Percentiles rank a stretch among this genome's conserved stretches.
Conservation (phyloP, 2,888 invertebrate species). For the Caenorhabditis auriculariae region DNA sequence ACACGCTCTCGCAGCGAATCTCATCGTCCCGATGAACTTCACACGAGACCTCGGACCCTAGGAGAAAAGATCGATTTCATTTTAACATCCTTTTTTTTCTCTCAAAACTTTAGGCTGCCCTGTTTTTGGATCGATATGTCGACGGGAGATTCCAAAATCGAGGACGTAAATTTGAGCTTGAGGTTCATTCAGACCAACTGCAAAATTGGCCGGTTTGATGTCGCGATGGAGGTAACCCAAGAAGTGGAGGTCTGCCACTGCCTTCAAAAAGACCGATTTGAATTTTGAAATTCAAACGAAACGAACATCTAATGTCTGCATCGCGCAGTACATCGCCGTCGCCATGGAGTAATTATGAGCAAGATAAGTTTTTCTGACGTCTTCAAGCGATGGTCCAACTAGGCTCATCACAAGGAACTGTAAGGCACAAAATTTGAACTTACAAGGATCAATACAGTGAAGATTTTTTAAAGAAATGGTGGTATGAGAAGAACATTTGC, state of each 20-base stretch:
- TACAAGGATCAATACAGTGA: too few species aligned
- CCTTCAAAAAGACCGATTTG: slow-evolving; percentile 5
- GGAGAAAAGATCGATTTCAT: too few species aligned
- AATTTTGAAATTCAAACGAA: not conserved
- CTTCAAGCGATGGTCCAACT: slow-evolving; percentile 37
- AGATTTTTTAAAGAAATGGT: too few species aligned
- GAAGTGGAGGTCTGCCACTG: slow-evolving; percentile 24
- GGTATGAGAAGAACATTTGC: too few species aligned
- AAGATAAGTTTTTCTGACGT: slow-evolving; percentile 19
- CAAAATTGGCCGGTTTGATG: slow-evolving; percentile 38
- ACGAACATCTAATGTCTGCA: slow-evolving; percentile 23
- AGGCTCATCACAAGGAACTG: slow-evolving; percentile 42
- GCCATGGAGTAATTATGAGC: slow-evolving; percentile 7
- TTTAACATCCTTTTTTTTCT: too few species aligned
- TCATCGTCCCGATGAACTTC: slow-evolving; percentile 15
- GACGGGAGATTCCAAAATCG: slow-evolving; percentile 23
- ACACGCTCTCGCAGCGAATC: slow-evolving; percentile 13
- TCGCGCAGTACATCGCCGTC: slow-evolving; percentile 13
- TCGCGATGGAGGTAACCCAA: slow-evolving; percentile 36
- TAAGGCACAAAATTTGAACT: too few species aligned
- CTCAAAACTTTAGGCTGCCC: slow-evolving; percentile 4
- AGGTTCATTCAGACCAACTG: slow-evolving; percentile 19
- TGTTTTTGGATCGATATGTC: slow-evolving; percentile 11
- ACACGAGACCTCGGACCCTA: slow-evolving; percentile 6
- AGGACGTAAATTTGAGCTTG: slow-evolving; percentile 19